Percentiles rank a stretch among this genome's conserved stretches.
Evolutionary conservation across 2,888 invertebrate species (phyloP).

Genomic region (Temnothorax unifasciatus): DNA sequence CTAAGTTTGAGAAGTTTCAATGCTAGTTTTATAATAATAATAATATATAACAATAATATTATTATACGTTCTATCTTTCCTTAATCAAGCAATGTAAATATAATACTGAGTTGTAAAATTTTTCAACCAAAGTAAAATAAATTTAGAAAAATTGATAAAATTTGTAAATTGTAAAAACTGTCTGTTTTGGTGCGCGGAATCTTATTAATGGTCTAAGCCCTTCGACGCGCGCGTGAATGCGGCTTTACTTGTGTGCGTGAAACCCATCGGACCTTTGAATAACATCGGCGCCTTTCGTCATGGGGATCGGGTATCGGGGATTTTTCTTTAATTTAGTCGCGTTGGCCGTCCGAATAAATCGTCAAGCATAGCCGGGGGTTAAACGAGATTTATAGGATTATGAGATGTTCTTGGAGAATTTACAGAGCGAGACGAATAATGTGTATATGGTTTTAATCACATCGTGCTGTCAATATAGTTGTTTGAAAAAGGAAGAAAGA

Average conservation of each 20-base stretch:
- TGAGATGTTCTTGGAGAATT: conserved; percentile 37
- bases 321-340: conserved; percentile 54
- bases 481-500: background rate
- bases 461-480: background rate
- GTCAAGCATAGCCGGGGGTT: conserved; percentile 42
- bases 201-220: background rate
- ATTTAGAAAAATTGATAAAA: conserved; percentile 19
- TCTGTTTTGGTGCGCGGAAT: background rate
- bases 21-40: background rate
- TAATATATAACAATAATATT: background rate
- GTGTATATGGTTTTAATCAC: conserved; percentile 32
- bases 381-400: conserved; percentile 53
- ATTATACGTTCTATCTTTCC: background rate
- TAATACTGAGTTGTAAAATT: background rate
- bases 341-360: conserved; percentile 39
- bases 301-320: conserved; percentile 34
- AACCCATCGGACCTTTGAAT: conserved; percentile 37
- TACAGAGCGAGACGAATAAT: conserved; percentile 35
- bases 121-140: background rate
- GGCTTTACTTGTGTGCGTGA: background rate
- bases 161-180: background rate
- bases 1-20: background rate
- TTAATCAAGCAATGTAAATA: background rate
- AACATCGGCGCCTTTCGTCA: conserved; percentile 44
- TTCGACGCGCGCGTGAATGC: background rate